These are phyloP conservation scores for Myrmophylax atrothorax DNA, from an alignment of 2,113 vertebrate species.

Conservation along the genomic window DNA sequence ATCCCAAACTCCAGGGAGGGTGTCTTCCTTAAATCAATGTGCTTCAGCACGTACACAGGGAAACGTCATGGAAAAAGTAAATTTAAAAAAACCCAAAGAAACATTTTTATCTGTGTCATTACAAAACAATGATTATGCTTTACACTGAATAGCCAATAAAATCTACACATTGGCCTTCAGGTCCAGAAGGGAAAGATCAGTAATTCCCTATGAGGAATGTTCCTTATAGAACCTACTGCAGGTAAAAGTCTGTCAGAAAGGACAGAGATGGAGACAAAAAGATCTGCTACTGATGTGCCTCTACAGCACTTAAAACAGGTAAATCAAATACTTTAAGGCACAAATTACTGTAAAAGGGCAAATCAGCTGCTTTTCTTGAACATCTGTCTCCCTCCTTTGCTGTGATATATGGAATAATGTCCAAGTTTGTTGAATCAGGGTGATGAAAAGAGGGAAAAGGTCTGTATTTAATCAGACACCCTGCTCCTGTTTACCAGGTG, in stretches of 20 bases:
- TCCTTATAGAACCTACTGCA: neutral
- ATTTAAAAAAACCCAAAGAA: neutral
- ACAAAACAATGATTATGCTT: neutral
- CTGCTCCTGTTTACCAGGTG: neutral
- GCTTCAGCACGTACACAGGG: slow-evolving; percentile 84
- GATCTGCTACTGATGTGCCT: neutral
- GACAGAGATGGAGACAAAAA: neutral
- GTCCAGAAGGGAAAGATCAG: neutral
- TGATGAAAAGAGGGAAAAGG: neutral
- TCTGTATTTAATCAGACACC: neutral
- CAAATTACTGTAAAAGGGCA: neutral
- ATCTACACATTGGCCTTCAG: neutral
- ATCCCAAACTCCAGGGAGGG: slow-evolving; percentile 97
- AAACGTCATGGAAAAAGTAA: slow-evolving; percentile 55
- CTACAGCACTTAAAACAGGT: neutral
- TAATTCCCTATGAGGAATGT: neutral
- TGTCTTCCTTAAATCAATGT: slow-evolving; percentile 95
- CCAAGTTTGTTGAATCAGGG: neutral
- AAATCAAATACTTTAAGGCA: neutral
- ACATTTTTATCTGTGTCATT: neutral
- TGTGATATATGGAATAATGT: neutral
- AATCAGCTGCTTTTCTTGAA: neutral
- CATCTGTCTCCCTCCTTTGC: neutral
- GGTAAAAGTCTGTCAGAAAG: neutral
- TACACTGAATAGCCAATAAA: neutral